Evolutionary conservation across 2,113 vertebrate species (phyloP).

Genomic region (Sitta europaea): DNA sequence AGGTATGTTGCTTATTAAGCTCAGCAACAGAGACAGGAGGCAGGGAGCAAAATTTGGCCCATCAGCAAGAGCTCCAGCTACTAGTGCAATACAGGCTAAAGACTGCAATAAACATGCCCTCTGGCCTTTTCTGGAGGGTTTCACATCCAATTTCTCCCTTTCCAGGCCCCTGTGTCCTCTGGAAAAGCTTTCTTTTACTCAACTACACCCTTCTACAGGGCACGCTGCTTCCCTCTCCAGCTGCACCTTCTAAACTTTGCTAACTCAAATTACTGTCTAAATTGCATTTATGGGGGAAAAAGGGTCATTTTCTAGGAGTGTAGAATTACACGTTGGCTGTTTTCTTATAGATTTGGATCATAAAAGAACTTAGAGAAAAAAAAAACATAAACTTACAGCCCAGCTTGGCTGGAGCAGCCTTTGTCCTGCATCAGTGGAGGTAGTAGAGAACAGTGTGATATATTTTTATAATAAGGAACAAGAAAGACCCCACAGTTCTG

Average conservation of each 20-base stretch:
- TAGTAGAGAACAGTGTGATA: neutral
- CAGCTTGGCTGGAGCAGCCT: constrained; percentile 2
- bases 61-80: neutral
- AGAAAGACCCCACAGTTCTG: neutral
- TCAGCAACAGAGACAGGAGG: neutral
- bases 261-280: constrained; percentile 18
- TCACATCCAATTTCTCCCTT: neutral
- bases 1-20: neutral
- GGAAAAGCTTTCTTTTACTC: constrained; percentile 4
- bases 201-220: constrained; percentile 2
- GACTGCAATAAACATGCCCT: neutral
- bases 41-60: neutral
- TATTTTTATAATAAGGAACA: neutral
- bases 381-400: neutral
- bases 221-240: neutral
- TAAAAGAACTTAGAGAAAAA: neutral
- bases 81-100: neutral
- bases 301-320: neutral
- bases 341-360: constrained; percentile 25
- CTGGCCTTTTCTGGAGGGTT: neutral
- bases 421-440: neutral
- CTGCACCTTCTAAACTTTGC: constrained; percentile 24
- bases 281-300: neutral
- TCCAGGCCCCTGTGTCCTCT: neutral
- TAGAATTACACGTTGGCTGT: constrained; percentile 21